phyloP scores from a whole-genome alignment of 30 jellyfish, hydroid and myxozoan species.

The Hydractinia symbiolongicarpus region DNA sequence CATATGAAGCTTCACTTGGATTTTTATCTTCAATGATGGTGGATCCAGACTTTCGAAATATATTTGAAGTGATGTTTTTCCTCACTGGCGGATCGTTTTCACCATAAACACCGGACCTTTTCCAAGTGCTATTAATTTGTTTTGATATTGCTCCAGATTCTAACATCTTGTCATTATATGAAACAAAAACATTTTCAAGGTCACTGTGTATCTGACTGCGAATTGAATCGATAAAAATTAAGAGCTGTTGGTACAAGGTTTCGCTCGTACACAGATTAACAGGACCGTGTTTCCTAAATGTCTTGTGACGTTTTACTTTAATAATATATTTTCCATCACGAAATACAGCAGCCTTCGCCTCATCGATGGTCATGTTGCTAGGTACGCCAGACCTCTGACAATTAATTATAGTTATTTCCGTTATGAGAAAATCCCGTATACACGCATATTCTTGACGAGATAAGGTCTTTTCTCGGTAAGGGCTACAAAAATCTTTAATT shows the following conservation, averaged over 20 bases:
- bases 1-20: not conserved
- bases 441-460: not conserved
- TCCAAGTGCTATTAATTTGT: not conserved
- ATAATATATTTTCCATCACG: not conserved
- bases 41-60: not conserved
- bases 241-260: not conserved
- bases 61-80: not conserved
- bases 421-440: not conserved
- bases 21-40: not conserved
- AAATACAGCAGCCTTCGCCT: not conserved
- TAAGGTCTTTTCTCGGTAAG: not conserved
- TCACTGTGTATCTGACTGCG: not conserved
- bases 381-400: not conserved
- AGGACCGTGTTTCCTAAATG: constrained; percentile 1
- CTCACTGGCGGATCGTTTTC: constrained; percentile 1
- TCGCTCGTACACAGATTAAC: not conserved
- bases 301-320: not conserved
- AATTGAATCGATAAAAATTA: not conserved
- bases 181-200: not conserved
- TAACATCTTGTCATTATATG: not conserved
- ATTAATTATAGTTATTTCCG: not conserved
- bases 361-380: not conserved
- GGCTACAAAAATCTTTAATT: not conserved
- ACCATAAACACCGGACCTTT: not conserved
- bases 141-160: constrained; percentile 1